Conservation (phyloP, 2,888 invertebrate species). For the Fragum sueziense region DNA sequence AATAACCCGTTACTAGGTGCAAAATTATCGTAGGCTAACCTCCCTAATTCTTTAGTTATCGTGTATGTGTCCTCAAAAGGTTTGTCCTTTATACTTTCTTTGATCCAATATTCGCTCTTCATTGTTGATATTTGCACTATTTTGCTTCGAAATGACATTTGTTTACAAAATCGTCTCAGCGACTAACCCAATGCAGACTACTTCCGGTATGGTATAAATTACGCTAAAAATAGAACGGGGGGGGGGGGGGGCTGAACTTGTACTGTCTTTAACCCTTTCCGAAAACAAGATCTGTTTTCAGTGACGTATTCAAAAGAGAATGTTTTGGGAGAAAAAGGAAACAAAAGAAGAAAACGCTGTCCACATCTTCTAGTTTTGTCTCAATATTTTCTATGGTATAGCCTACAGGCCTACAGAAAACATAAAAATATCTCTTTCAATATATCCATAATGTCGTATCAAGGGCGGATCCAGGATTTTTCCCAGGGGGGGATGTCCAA, state of each 20-base stretch:
- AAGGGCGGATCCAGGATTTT: no score
- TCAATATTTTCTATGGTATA: no score
- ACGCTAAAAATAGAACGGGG: not conserved
- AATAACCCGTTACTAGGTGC: slow-evolving; percentile 52
- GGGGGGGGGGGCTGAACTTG: not conserved
- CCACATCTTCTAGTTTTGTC: no score
- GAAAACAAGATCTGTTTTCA: no score
- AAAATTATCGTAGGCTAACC: slow-evolving; percentile 56
- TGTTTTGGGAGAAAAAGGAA: no score
- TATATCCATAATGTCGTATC: no score
- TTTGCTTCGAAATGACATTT: not conserved
- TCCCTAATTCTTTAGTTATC: slow-evolving; percentile 76
- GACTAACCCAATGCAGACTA: not conserved
- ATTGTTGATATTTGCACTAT: not conserved
- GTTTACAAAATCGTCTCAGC: not conserved
- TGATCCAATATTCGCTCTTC: slow-evolving; percentile 74
- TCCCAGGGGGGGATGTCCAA: no score
- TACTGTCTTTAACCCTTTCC: no score
- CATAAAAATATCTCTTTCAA: no score
- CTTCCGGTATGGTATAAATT: not conserved
- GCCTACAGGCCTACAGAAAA: no score
- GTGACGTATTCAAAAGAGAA: no score
- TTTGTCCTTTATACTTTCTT: slow-evolving; percentile 77
- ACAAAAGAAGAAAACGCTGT: no score
- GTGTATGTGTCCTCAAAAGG: slow-evolving; percentile 73